Percentiles rank a stretch among this genome's conserved stretches.
These are phyloP conservation scores for Saxidomus purpurata DNA, from an alignment of 1,140 invertebrate species.

Conservation along the genomic window DNA sequence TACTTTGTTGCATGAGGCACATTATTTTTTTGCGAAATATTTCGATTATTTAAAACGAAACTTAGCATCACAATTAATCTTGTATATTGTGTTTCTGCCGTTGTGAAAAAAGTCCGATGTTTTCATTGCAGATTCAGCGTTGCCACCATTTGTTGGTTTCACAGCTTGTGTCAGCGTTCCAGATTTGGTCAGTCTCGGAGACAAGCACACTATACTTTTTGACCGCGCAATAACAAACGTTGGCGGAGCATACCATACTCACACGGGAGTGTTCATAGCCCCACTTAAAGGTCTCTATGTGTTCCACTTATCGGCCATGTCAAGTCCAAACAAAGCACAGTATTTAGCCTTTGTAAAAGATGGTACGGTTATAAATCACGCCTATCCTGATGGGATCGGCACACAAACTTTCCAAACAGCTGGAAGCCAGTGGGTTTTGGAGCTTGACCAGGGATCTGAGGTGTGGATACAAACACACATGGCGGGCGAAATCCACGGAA, in stretches of 20 bases:
- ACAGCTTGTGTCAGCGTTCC: not conserved
- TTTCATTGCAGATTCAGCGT: not conserved
- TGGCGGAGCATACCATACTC: slow-evolving; percentile 8
- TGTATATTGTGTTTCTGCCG: too few relatives aligned
- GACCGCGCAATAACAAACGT: slow-evolving; percentile 8
- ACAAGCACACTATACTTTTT: slow-evolving; percentile 7
- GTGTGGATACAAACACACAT: not conserved
- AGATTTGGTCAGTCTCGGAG: slow-evolving; percentile 9
- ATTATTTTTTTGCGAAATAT: too few relatives aligned
- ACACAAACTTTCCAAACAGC: not conserved
- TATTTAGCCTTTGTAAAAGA: not conserved
- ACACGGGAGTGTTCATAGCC: slow-evolving; percentile 22
- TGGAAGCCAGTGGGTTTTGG: not conserved
- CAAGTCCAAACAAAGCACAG: not conserved
- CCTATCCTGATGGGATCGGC: not conserved
- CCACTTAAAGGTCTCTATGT: slow-evolving; percentile 22
- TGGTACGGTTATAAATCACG: not conserved
- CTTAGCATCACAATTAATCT: too few relatives aligned
- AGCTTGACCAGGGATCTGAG: not conserved
- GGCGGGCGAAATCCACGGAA: slow-evolving; percentile 26
- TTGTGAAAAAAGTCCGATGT: too few relatives aligned
- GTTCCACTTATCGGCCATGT: not conserved
- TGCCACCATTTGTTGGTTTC: not conserved
- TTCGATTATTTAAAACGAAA: too few relatives aligned
- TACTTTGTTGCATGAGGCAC: too few relatives aligned